These are phyloP conservation scores for Hoplias malabaricus DNA, from an alignment of 2,113 vertebrate species.

Conservation along the genomic window DNA sequence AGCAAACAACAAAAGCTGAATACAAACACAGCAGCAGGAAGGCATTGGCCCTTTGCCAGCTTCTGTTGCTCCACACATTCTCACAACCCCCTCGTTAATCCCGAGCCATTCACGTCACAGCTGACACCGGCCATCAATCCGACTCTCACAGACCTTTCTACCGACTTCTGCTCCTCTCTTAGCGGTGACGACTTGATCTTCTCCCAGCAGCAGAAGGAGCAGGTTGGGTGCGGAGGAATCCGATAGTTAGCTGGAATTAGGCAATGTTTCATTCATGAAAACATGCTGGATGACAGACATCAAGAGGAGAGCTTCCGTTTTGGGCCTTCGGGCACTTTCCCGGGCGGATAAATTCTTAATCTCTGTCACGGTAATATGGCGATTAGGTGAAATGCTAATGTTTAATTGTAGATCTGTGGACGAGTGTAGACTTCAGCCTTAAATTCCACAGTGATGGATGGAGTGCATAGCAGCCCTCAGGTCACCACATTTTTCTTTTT, in stretches of 20 bases:
- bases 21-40: not conserved
- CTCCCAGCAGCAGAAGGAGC: not conserved
- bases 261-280: slow-evolving; percentile 1
- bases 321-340: slow-evolving; percentile 47
- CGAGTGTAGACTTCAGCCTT: slow-evolving; percentile 43
- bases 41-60: not conserved
- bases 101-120: not conserved
- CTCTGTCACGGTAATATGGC: slow-evolving; percentile 58
- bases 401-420: slow-evolving; percentile 62
- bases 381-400: slow-evolving; percentile 67
- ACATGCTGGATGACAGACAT: not conserved
- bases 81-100: slow-evolving; percentile 3
- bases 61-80: slow-evolving; percentile 9
- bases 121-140: slow-evolving; percentile 1
- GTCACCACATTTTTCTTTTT: slow-evolving; percentile 59
- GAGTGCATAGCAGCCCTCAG: slow-evolving; percentile 53
- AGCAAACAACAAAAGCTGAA: not conserved
- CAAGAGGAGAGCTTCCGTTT: not conserved
- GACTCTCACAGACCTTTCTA: slow-evolving; percentile 9
- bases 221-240: not conserved
- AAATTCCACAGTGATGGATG: slow-evolving; percentile 60
- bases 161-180: not conserved
- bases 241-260: not conserved
- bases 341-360: slow-evolving; percentile 44
- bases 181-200: not conserved